Evolutionary conservation across 35 echinoderm and acorn worm genomes (phyloP).

Genomic region (Acanthaster planci): DNA sequence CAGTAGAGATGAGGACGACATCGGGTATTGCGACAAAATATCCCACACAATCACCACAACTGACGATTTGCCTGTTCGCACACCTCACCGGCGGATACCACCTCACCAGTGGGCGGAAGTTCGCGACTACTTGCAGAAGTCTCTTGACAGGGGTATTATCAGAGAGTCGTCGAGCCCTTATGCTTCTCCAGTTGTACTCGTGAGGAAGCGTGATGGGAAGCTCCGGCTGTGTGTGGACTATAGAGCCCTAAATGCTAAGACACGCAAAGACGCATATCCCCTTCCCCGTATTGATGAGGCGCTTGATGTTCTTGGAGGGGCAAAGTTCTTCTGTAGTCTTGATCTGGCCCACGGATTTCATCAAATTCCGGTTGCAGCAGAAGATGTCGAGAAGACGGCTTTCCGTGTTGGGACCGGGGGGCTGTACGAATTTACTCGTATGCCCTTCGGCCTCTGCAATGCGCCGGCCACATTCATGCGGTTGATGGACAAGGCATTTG

Average conservation of each 20-base stretch:
- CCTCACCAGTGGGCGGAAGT: slow-evolving; percentile 71
- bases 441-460: no score
- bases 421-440: no score
- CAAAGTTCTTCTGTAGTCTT: slow-evolving; percentile 61
- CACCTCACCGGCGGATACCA: slow-evolving; percentile 54
- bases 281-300: slow-evolving; percentile 85
- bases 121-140: slow-evolving; percentile 40
- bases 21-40: slow-evolving; percentile 37
- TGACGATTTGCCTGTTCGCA: slow-evolving; percentile 34
- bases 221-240: slow-evolving; percentile 71
- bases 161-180: slow-evolving; percentile 71
- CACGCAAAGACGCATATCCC: no score
- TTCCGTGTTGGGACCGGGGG: no score
- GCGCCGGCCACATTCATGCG: no score
- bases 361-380: slow-evolving; percentile 70
- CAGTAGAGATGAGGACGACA: slow-evolving; percentile 48
- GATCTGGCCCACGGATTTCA: slow-evolving; percentile 68
- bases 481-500: no score
- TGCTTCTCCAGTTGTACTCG: slow-evolving; percentile 66
- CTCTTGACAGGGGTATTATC: slow-evolving; percentile 36
- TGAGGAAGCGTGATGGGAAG: slow-evolving; percentile 60
- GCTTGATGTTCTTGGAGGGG: slow-evolving; percentile 46
- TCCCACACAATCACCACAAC: slow-evolving; percentile 25
- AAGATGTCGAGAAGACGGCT: no score
- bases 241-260: no score